phyloP scores from a whole-genome alignment of 1,140 invertebrate species.

The Bilobella aurantiaca region DNA sequence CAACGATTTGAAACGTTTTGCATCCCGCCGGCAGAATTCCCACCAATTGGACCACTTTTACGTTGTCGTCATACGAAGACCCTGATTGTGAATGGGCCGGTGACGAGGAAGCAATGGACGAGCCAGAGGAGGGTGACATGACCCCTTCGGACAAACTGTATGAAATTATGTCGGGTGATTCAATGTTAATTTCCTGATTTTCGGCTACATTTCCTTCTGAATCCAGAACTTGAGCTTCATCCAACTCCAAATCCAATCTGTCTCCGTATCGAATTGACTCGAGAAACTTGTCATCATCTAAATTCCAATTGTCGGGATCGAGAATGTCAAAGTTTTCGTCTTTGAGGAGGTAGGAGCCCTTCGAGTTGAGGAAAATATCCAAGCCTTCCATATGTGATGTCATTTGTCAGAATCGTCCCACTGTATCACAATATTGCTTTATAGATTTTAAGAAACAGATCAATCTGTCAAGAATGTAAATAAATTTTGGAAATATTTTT shows the following conservation, averaged over 20 bases:
- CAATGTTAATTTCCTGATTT: conserved; percentile 12
- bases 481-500: too few relatives aligned
- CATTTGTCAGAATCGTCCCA: background rate
- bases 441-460: background rate
- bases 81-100: conserved; percentile 15
- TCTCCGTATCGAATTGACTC: conserved; percentile 29
- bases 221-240: background rate
- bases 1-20: conserved; percentile 25
- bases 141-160: conserved; percentile 7
- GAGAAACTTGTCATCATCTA: conserved; percentile 32
- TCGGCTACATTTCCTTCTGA: conserved; percentile 8
- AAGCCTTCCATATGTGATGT: conserved; percentile 1
- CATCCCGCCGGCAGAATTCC: conserved; percentile 25
- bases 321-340: background rate
- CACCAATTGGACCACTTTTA: conserved; percentile 28
- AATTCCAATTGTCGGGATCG: conserved; percentile 19
- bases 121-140: background rate
- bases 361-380: background rate
- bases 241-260: too few relatives aligned
- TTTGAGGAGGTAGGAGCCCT: background rate
- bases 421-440: background rate
- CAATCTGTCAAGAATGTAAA: too few relatives aligned
- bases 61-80: conserved; percentile 24
- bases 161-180: conserved; percentile 18
- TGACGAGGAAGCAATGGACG: background rate